Evolutionary conservation across 1,140 invertebrate genomes (phyloP).

Genomic region (Babylonia areolata): DNA sequence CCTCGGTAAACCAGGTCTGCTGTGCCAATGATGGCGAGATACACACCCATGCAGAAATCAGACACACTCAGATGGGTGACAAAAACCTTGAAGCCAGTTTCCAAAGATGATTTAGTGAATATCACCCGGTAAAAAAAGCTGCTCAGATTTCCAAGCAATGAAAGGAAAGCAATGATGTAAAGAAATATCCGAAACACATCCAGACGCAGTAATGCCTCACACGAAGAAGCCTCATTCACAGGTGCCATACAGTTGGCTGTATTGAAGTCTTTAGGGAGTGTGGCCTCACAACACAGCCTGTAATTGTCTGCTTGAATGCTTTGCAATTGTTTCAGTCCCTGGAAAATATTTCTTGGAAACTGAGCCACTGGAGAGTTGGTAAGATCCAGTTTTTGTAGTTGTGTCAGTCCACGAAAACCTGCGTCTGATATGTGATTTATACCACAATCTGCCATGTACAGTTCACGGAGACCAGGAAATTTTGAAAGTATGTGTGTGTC

Average conservation of each 20-base stretch:
- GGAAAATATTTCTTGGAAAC: background rate
- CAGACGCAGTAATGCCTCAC: background rate
- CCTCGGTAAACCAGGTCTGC: constrained; percentile 57
- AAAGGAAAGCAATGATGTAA: constrained; percentile 46
- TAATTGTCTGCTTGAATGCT: background rate
- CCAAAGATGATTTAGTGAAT: background rate
- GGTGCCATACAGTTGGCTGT: background rate
- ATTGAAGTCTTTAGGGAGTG: constrained; percentile 1
- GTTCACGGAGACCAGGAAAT: background rate
- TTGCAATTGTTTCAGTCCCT: background rate
- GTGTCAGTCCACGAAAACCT: background rate
- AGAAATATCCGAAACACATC: constrained; percentile 32
- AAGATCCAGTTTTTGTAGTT: background rate
- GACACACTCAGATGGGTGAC: constrained; percentile 56
- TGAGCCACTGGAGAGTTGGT: background rate
- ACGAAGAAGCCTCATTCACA: background rate
- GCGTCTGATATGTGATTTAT: background rate
- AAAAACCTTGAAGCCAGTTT: constrained; percentile 34
- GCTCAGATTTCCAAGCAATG: constrained; percentile 52
- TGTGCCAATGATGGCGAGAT: constrained; percentile 61
- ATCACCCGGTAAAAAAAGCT: constrained; percentile 43
- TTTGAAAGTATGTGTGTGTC: background rate
- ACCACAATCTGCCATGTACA: background rate
- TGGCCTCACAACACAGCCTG: background rate
- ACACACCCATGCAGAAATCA: constrained; percentile 65